Conservation (phyloP, 1,140 invertebrate species). For the Lepidurus apus region DNA sequence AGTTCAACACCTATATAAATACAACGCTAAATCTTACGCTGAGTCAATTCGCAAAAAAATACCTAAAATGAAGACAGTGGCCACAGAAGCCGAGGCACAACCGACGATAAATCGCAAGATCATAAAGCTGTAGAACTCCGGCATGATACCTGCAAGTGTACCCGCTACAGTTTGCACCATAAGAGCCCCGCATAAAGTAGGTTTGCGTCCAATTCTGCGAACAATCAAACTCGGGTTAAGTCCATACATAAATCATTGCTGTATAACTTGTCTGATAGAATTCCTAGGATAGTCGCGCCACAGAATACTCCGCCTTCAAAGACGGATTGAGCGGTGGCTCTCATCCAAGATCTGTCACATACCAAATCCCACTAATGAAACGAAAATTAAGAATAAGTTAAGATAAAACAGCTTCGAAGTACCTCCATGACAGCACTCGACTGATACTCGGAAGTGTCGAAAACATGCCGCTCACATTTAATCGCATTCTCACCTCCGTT, state of each 20-base stretch:
- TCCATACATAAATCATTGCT: neutral
- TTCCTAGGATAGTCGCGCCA: neutral
- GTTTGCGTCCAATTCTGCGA: conserved; percentile 37
- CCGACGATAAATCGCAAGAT: conserved; percentile 40
- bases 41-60: conserved; percentile 26
- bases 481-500: neutral
- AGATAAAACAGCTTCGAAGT: neutral
- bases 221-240: neutral
- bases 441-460: neutral
- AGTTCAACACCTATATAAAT: conserved; percentile 41
- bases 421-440: neutral
- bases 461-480: neutral
- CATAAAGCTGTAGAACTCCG: conserved; percentile 37
- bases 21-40: neutral
- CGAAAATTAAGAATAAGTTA: neutral
- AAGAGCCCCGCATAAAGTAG: conserved; percentile 17
- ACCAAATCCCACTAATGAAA: neutral
- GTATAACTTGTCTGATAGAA: neutral
- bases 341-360: neutral
- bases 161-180: conserved; percentile 36
- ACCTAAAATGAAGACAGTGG: conserved; percentile 41
- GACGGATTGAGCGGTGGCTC: neutral
- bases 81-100: conserved; percentile 38
- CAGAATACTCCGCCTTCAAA: neutral
- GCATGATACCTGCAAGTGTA: conserved; percentile 37